Evolutionary conservation across 2,113 vertebrate species (phyloP).

Genomic region (Setophaga petechia): DNA sequence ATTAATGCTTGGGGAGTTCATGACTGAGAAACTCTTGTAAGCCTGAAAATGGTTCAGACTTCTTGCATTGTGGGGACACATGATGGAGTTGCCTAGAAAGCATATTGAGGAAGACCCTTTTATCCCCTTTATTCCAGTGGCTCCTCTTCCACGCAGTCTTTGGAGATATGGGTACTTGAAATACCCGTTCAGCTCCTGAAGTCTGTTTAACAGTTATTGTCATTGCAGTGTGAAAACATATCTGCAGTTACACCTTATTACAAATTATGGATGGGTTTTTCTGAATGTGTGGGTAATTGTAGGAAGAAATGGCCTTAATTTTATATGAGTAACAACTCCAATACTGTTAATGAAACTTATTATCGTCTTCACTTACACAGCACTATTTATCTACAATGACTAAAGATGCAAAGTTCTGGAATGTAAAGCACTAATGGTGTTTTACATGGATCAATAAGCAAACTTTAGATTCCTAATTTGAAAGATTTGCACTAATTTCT

Average conservation of each 20-base stretch:
- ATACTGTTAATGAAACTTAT: neutral
- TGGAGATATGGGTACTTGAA: neutral
- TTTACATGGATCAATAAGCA: neutral
- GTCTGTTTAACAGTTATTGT: neutral
- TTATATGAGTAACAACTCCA: neutral
- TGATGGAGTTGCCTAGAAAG: neutral
- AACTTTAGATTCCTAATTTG: neutral
- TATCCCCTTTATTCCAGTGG: neutral
- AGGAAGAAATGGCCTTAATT: neutral
- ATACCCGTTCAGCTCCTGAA: neutral
- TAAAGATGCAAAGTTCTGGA: neutral
- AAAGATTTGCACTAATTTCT: neutral
- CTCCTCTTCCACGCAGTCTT: neutral
- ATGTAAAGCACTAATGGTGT: neutral
- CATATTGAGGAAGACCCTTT: neutral
- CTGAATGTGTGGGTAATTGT: neutral
- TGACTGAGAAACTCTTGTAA: neutral
- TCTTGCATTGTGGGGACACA: neutral
- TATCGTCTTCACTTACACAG: neutral
- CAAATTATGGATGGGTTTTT: neutral
- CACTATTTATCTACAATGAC: neutral
- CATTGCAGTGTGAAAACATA: neutral
- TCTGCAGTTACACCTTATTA: neutral
- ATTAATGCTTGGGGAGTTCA: neutral
- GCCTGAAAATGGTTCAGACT: neutral